Evolutionary conservation across 2,113 vertebrate genomes (phyloP).

Genomic region (human): GRCh38 chr7:120467501-120468000

Average conservation of each 20-base stretch:
- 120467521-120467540: conserved; percentile 62
- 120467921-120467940: conserved; percentile 73
- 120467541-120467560: conserved; percentile 20
- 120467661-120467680: conserved; percentile 36
- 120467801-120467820: conserved; percentile 69
- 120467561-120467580: conserved; percentile 42
- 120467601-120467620: conserved; percentile 11
- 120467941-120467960: conserved; percentile 67
- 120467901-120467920: conserved; percentile 74
- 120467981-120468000: conserved; percentile 72
- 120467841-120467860: conserved; percentile 74
- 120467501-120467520: conserved; percentile 61
- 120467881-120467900: conserved; percentile 76
- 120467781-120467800: conserved; percentile 12
- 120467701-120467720: conserved; percentile 10
- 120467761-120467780: conserved; percentile 40
- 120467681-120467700: conserved; percentile 33
- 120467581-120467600: neutral
- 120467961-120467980: conserved; percentile 74
- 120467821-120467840: conserved; percentile 76
- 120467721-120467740: conserved; percentile 45
- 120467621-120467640: conserved; percentile 24
- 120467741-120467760: conserved; percentile 50
- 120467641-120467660: conserved; percentile 1
- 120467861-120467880: conserved; percentile 78